Percentiles rank a stretch among this genome's conserved stretches.
Conservation (phyloP, 2,797 vertebrate genomes). For the Poecilia gillii region DNA sequence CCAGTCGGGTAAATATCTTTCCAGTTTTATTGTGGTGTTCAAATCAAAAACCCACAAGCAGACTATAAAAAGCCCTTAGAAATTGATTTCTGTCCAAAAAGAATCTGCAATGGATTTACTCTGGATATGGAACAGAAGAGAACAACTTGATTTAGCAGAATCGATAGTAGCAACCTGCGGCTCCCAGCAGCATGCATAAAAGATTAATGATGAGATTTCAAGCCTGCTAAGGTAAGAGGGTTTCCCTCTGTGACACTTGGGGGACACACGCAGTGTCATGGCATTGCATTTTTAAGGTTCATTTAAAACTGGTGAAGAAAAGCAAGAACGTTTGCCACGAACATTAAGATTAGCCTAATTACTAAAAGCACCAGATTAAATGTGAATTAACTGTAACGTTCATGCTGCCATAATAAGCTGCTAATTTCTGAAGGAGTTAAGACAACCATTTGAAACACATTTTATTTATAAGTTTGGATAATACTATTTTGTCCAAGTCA, state of each 20-base stretch:
- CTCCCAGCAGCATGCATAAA: constrained; percentile 51
- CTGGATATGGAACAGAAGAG: constrained; percentile 45
- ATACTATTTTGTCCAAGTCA: not conserved
- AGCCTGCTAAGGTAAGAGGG: constrained; percentile 16
- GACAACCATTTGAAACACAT: not conserved
- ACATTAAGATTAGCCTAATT: not conserved
- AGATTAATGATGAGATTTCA: constrained; percentile 51
- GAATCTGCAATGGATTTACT: constrained; percentile 40
- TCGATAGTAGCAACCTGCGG: constrained; percentile 25
- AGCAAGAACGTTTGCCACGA: not conserved
- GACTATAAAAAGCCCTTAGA: constrained; percentile 37
- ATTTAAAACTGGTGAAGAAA: not conserved
- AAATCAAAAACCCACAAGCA: constrained; percentile 48
- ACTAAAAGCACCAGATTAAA: not conserved
- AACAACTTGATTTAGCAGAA: constrained; percentile 41
- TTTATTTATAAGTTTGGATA: not conserved
- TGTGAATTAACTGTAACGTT: not conserved
- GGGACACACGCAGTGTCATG: not conserved
- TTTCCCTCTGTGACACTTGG: constrained; percentile 9
- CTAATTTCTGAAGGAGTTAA: not conserved
- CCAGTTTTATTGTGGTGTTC: constrained; percentile 30
- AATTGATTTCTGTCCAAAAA: constrained; percentile 40
- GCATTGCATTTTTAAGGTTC: not conserved
- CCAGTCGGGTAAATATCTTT: constrained; percentile 21
- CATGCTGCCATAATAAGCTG: not conserved